A percentile compares a stretch with the other conserved stretches of the same genome.
Conservation (phyloP, 1,140 invertebrate species). For the Drosophila bifasciata region DNA sequence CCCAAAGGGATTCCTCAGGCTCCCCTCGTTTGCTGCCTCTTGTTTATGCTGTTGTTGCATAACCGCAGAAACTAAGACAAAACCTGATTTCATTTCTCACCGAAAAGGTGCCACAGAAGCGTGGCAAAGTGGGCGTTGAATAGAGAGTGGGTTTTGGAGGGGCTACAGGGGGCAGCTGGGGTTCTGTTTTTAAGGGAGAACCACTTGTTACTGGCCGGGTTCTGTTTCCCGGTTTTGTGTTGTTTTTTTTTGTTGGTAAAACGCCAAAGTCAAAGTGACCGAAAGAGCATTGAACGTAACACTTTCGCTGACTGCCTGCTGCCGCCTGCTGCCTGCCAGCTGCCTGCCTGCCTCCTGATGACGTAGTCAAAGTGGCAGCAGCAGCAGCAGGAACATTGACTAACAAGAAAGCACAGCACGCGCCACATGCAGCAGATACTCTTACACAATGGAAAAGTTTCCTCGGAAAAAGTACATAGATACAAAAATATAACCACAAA, state of each 20-base stretch:
- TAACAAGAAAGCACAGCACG: slow-evolving; percentile 31
- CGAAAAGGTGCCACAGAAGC: slow-evolving; percentile 5
- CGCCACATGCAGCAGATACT: too few relatives aligned
- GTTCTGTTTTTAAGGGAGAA: slow-evolving; percentile 42
- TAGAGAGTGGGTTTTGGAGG: neutral
- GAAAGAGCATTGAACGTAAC: slow-evolving; percentile 78
- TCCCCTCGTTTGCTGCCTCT: neutral
- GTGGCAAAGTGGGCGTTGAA: neutral
- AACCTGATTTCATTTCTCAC: slow-evolving; percentile 25
- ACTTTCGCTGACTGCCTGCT: slow-evolving; percentile 60
- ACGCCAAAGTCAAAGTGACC: slow-evolving; percentile 64
- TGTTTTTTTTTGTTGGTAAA: slow-evolving; percentile 61
- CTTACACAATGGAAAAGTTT: too few relatives aligned
- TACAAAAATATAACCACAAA: too few relatives aligned
- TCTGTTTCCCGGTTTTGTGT: slow-evolving; percentile 19
- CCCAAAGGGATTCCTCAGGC: slow-evolving; percentile 15
- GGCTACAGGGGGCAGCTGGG: neutral
- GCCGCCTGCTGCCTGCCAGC: too few relatives aligned
- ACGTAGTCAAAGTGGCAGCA: slow-evolving; percentile 12
- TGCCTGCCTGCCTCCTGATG: too few relatives aligned
- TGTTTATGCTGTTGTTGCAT: slow-evolving; percentile 11
- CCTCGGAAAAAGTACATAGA: too few relatives aligned
- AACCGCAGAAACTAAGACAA: slow-evolving; percentile 30
- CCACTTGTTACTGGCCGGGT: slow-evolving; percentile 71
- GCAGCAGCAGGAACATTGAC: slow-evolving; percentile 58